Percentiles rank a stretch among this genome's conserved stretches.
These are phyloP conservation scores for Phodopus roborovskii DNA, from an alignment of 2,113 vertebrate species.

Conservation along the genomic window DNA sequence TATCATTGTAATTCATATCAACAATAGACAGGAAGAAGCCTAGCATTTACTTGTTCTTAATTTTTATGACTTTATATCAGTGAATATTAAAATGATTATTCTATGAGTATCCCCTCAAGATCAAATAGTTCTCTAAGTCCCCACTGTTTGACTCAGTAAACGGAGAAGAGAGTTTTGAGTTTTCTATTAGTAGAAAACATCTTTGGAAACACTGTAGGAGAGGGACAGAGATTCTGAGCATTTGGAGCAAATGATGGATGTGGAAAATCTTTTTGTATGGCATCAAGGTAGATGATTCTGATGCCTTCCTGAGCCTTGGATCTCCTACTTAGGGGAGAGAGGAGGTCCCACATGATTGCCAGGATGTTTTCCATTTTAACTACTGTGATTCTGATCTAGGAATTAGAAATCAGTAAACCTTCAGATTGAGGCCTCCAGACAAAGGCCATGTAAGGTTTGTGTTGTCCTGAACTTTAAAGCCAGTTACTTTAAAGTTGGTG, in stretches of 20 bases:
- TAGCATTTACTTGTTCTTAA: not conserved
- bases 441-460: not conserved
- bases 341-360: not conserved
- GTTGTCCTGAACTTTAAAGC: not conserved
- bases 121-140: not conserved
- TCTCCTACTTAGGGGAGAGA: not conserved
- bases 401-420: not conserved
- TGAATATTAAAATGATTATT: not conserved
- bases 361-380: not conserved
- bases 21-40: not conserved
- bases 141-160: not conserved
- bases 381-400: not conserved
- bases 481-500: not conserved
- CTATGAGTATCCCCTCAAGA: not conserved
- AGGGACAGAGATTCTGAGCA: not conserved
- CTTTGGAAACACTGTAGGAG: not conserved
- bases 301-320: not conserved
- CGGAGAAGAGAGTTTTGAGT: constrained; percentile 14
- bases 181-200: not conserved
- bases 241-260: not conserved
- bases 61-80: not conserved
- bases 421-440: not conserved
- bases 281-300: not conserved
- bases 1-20: not conserved
- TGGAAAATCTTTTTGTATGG: not conserved